Evolutionary conservation across 2,888 invertebrate genomes (phyloP).

Genomic region (Tipula unca): DNA sequence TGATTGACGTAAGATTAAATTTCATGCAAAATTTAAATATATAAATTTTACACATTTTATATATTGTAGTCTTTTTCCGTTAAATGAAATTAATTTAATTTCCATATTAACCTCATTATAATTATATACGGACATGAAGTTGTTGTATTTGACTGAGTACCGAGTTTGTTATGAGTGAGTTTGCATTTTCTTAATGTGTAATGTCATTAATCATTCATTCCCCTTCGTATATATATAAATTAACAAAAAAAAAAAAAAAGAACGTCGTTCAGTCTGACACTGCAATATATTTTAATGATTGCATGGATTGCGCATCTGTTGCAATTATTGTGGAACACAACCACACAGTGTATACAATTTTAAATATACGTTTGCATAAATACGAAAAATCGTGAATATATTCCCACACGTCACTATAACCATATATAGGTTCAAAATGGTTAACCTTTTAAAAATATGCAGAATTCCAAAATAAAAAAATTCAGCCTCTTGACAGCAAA

Average conservation of each 20-base stretch:
- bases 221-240: background rate
- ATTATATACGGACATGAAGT: background rate
- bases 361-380: too few species aligned
- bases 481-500: too few species aligned
- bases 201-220: background rate
- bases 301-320: background rate
- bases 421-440: too few species aligned
- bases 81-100: background rate
- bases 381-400: too few species aligned
- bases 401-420: too few species aligned
- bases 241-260: background rate
- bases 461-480: too few species aligned
- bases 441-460: too few species aligned
- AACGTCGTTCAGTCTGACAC: background rate
- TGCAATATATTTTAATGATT: background rate
- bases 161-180: background rate
- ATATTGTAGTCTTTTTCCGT: background rate
- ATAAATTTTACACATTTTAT: background rate
- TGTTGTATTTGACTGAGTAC: background rate
- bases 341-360: too few species aligned
- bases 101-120: background rate
- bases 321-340: background rate
- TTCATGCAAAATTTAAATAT: background rate
- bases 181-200: background rate
- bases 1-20: background rate